These are phyloP conservation scores for Acrobasis suavella DNA, from an alignment of 2,888 invertebrate species.

Conservation along the genomic window DNA sequence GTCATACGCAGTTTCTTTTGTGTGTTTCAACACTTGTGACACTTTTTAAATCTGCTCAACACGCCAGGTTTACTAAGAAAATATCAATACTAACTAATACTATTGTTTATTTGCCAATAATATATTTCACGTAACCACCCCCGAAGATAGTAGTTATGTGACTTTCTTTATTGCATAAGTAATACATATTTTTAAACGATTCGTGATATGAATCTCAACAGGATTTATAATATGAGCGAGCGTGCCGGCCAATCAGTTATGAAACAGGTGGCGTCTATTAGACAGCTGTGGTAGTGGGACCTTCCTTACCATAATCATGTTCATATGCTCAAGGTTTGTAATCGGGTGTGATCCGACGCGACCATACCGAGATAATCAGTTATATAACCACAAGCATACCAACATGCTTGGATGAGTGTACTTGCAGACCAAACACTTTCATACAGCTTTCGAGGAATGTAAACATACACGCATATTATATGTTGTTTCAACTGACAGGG, in stretches of 20 bases:
- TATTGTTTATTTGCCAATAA: neutral
- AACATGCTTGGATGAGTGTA: slow-evolving; percentile 19
- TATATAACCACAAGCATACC: slow-evolving; percentile 10
- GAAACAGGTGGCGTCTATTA: slow-evolving; percentile 4
- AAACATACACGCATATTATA: slow-evolving; percentile 40
- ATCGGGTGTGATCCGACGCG: neutral
- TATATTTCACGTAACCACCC: slow-evolving; percentile 17
- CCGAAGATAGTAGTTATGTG: slow-evolving; percentile 25
- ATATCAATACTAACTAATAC: neutral
- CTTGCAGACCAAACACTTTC: slow-evolving; percentile 49
- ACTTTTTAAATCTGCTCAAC: too few relatives aligned
- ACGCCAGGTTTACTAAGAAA: too few relatives aligned
- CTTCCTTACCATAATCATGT: neutral
- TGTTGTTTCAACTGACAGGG: slow-evolving; percentile 18
- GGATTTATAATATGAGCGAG: slow-evolving; percentile 23
- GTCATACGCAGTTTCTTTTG: too few relatives aligned
- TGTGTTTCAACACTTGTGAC: too few relatives aligned
- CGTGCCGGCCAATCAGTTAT: slow-evolving; percentile 2
- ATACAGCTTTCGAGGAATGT: slow-evolving; percentile 46
- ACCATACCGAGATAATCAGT: neutral
- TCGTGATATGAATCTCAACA: slow-evolving; percentile 32
- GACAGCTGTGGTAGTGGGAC: neutral
- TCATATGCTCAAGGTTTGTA: neutral
- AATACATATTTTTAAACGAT: slow-evolving; percentile 26
- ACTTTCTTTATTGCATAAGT: slow-evolving; percentile 32